Evolutionary conservation across 2,888 invertebrate genomes (phyloP), one percentile per base, ranked within the genome.

Genomic region (Parelbella ahira): DNA sequence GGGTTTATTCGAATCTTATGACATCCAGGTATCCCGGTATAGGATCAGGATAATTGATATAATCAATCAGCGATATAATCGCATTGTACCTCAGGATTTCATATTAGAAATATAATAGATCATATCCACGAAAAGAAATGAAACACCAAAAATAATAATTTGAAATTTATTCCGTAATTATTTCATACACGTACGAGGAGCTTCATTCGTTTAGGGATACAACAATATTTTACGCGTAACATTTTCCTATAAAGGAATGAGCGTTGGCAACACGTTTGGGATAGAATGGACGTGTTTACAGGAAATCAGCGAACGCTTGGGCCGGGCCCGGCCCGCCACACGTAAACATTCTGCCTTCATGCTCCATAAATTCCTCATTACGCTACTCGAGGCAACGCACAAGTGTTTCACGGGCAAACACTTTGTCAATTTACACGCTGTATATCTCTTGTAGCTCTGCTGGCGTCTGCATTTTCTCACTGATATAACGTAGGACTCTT

Each of bases 211-310:
- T 53, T 48, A 51, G 47, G 54, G 66, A 62, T 63, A 58, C 54
- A 56, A 65, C 60, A 66, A 67, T 63, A 70, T 68, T 56, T 63
- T 63, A 63, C 57, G 64, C 51, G 51, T 52, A 62, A 54, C 52
- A 47, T 68, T 63, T 64, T 56, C 54, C 54, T 53, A 45, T 45
- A 63, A 60, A 63, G 64, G 63, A 60, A 66, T 65, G 60, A 54
- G 55, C 56, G 58, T 51, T 61, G 61, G 61, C 62, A 60, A 66
- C 67, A 60, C 62, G 65, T 63, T 63, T 58, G 54, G 56, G 63
- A 63, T 61, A 76, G 74, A 77, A 75, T 72, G 62, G 65, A 72
- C 68, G 66, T 79, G 77, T 80, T 80, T 74, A 79, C 78, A 77
- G 71, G 72, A 74, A 74, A 66, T 62, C 73, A 63, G 57, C 53